phyloP scores from a whole-genome alignment of 2,113 vertebrate genomes.

The Onychostoma macrolepis region DNA sequence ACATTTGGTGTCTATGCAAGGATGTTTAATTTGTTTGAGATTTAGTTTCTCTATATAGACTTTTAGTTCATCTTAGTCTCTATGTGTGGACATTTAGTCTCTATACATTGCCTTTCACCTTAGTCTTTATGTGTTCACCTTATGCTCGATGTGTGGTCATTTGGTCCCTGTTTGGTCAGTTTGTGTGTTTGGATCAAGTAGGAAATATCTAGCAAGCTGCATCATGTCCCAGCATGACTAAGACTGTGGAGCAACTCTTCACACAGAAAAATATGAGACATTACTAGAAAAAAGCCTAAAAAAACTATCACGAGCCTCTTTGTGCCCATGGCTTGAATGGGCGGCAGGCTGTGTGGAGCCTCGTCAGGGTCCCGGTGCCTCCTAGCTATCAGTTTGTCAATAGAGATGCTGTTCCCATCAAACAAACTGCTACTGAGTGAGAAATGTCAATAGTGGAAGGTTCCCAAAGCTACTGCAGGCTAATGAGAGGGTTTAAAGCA shows the following conservation, averaged over 20 bases:
- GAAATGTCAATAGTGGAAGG: slow-evolving; percentile 74
- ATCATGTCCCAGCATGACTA: slow-evolving; percentile 31
- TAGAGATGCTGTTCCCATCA: slow-evolving; percentile 76
- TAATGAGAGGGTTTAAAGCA: slow-evolving; percentile 73
- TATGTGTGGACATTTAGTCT: background rate
- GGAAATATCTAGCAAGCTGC: slow-evolving; percentile 8
- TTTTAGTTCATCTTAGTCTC: background rate
- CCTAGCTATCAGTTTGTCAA: slow-evolving; percentile 74
- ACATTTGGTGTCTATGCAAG: background rate
- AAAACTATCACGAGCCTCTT: slow-evolving; percentile 24
- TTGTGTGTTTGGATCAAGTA: background rate
- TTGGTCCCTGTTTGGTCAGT: slow-evolving; percentile 2
- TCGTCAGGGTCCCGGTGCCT: slow-evolving; percentile 11
- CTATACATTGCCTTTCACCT: background rate
- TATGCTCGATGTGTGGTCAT: background rate
- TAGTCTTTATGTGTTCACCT: background rate
- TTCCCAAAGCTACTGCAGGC: slow-evolving; percentile 75
- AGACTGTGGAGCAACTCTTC: background rate
- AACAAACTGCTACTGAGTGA: slow-evolving; percentile 70
- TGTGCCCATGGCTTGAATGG: slow-evolving; percentile 20
- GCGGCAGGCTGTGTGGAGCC: slow-evolving; percentile 15
- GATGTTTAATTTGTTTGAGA: no score
- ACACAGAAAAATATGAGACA: slow-evolving; percentile 5
- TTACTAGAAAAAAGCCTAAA: background rate
- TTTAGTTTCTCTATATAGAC: background rate